These are phyloP conservation scores for Agapornis roseicollis DNA, from an alignment of 2,113 vertebrate species.

Conservation along the genomic window DNA sequence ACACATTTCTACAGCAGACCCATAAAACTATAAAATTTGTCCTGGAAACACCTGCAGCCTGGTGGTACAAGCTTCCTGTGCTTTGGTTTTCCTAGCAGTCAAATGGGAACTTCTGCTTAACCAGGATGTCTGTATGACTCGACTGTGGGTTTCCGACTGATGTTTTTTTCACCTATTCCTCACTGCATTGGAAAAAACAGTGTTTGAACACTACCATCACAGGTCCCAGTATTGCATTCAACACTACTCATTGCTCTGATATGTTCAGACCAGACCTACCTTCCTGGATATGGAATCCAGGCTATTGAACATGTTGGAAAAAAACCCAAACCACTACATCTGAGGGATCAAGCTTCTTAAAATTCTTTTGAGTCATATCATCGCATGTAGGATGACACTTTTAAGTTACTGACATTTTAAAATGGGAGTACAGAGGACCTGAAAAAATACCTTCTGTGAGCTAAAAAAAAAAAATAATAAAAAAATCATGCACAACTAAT, in stretches of 20 bases:
- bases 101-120: not conserved
- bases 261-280: not conserved
- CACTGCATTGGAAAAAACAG: not conserved
- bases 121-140: not conserved
- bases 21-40: not conserved
- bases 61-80: not conserved
- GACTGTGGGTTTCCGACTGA: not conserved
- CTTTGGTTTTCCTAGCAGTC: not conserved
- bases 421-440: not conserved
- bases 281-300: not conserved
- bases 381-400: not conserved
- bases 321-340: not conserved
- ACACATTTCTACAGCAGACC: not conserved
- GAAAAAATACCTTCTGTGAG: not conserved
- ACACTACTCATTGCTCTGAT: not conserved
- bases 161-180: not conserved
- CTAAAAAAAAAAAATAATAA: not conserved
- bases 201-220: not conserved
- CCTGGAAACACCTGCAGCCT: constrained; percentile 35
- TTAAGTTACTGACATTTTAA: not conserved
- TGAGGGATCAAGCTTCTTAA: not conserved
- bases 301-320: rapidly evolving
- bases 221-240: not conserved
- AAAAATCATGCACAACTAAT: not conserved
- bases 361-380: not conserved